Evolutionary conservation across 2,113 vertebrate species (phyloP), one percentile per base, ranked within the genome.

Genomic region (Globicephala melas): DNA sequence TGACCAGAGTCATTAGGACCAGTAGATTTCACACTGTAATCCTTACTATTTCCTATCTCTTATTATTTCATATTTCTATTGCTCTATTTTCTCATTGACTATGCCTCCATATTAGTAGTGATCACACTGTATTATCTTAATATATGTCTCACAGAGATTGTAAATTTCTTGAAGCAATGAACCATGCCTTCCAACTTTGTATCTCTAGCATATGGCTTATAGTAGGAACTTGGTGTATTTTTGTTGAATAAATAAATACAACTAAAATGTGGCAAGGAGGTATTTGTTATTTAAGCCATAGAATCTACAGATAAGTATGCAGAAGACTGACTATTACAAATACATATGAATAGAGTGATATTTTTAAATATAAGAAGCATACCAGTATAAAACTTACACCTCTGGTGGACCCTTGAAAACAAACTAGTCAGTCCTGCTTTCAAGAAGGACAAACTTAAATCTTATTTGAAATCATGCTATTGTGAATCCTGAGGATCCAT

Each of bases 241-340:
- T 93, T 93, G 36, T 71, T 93, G 62, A 41, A 36, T 68, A 76
- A 91, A 85, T 77, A 94, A 86, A 58, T 76, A 80, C 70, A 92
- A 81, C 6, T 85, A 36, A 23, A 88, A 55, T 71, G 26, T 60
- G 25, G 38, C 68, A 60, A 73, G 53, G 15, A 28, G 38, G 44
- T n/a, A 53, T 80, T 96, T 92, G 13, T 90, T 95, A 81, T 28
- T 86, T 94, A 92, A 96, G 44, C 12, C 28, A 50, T 33, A 62
- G n/a, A 81, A 26, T 68, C 71, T 73, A 73, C 0, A 85, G 60
- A 53, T 33, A 83, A 47, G 5, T 58, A 53, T 70, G 12, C 3
- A 88, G 28, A 90, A 89, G 33, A 77, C 15, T 62, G 84, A 11
- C 53, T 91, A 70, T 47, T 58, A 73, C 23, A 88, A 13, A 73